Evolutionary conservation across 1,140 invertebrate species (phyloP), one percentile per base, ranked within the genome.

Genomic region (Tetramorium simillimum): DNA sequence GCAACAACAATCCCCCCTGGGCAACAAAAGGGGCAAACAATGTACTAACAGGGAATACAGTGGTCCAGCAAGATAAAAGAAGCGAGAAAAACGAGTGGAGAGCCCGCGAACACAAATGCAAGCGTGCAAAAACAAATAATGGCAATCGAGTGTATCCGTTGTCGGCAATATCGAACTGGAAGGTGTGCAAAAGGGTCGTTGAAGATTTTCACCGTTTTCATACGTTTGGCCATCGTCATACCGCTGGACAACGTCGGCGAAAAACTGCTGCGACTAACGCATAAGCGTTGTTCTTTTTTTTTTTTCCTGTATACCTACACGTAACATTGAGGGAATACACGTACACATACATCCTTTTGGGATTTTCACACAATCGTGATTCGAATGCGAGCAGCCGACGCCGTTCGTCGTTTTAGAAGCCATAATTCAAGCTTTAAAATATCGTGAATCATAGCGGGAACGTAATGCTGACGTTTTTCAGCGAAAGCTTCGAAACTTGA

Each of bases 111-210:
- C 51, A 65, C 63, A 69, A 40, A 60, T 80, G 51, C 63, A 28
- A 67, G 10, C 49, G 40, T 69, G 73, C 60, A 81, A 86, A 80
- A 78, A 69, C 63, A 86, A 86, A 80, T 73, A 84, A 75, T 73
- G 56, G 80, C 80, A 77, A 80, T 85, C 75, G 49, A 40, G 33
- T 51, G 70, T 58, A 63, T 76, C 63, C 21, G 84, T 60, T 28
- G 46, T 24, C 24, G 37, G 51, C 49, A 63, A 81, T 80, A 63
- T 51, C 73, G 43, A 78, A 51, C 24, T 58, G 46, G 10, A 56
- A 63, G 24, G 73, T 63, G 73, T 63, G 72, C 33, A 24, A 77
- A n/a, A 63, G 80, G 28, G 65, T 67, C 37, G 56, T 33, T 58
- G 24, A 82, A 82, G 67, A 73, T 72, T 28, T 33, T 33, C 24